Percentiles rank a stretch among this genome's conserved stretches.
These are phyloP conservation scores for Dermatophagoides farinae DNA, from an alignment of 1,140 invertebrate genomes.

Conservation along the genomic window DNA sequence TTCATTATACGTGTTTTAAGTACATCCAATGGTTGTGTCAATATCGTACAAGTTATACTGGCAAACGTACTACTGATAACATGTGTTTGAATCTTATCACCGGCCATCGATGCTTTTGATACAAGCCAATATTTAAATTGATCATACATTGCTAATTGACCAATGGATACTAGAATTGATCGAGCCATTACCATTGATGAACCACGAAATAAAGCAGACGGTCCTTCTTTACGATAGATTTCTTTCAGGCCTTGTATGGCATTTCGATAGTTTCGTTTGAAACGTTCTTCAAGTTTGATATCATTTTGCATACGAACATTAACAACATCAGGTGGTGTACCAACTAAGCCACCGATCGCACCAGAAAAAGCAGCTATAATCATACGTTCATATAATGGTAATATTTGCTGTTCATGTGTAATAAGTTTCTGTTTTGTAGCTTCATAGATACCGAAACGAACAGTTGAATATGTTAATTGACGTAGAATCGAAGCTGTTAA, in stretches of 20 bases:
- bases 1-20: conserved; percentile 95
- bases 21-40: conserved; percentile 46
- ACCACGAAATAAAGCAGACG: conserved; percentile 57
- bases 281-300: conserved; percentile 66
- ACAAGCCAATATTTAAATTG: conserved; percentile 52
- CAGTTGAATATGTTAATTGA: conserved; percentile 90
- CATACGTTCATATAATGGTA: conserved; percentile 49
- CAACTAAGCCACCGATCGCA: conserved; percentile 22
- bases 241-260: conserved; percentile 76
- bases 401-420: conserved; percentile 19
- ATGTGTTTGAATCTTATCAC: conserved; percentile 61
- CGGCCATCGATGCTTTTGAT: neutral
- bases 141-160: conserved; percentile 77
- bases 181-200: conserved; percentile 70
- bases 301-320: conserved; percentile 99
- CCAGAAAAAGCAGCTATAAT: conserved; percentile 46
- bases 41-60: conserved; percentile 67
- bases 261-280: conserved; percentile 43
- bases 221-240: conserved; percentile 63
- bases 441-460: conserved; percentile 93
- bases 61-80: conserved; percentile 65
- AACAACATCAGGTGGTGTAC: conserved; percentile 86
- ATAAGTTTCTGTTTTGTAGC: conserved; percentile 37
- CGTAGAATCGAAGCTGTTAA: conserved; percentile 80
- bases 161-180: conserved; percentile 85